A percentile compares a stretch with the other conserved stretches of the same genome.
phyloP scores from a whole-genome alignment of 2,888 invertebrate genomes.

The Rutpela maculata region DNA sequence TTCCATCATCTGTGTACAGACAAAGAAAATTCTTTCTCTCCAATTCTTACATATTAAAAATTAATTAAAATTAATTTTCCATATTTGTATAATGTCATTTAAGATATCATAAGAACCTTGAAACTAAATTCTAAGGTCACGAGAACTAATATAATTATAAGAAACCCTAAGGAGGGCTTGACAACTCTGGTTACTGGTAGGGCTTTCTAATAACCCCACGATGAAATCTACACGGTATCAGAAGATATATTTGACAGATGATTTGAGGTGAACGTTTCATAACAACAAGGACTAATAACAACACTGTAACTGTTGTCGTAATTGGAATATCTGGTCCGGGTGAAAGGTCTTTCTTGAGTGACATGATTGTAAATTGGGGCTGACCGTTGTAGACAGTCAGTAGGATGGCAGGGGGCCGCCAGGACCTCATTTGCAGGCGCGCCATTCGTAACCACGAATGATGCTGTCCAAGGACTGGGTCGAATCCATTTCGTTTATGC shows the following conservation, averaged over 20 bases:
- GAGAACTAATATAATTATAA: neutral
- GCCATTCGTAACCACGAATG: slow-evolving; percentile 34
- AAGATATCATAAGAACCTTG: neutral
- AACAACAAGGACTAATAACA: slow-evolving; percentile 14
- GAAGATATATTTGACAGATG: slow-evolving; percentile 18
- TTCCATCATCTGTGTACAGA: no score
- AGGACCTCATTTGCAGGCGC: slow-evolving; percentile 44
- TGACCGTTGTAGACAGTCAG: slow-evolving; percentile 38
- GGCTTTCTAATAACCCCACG: neutral
- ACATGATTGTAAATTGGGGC: slow-evolving; percentile 52
- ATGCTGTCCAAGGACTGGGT: slow-evolving; percentile 11
- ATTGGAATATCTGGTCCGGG: slow-evolving; percentile 50
- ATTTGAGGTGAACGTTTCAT: slow-evolving; percentile 13
- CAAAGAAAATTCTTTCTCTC: no score
- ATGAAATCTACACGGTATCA: slow-evolving; percentile 7
- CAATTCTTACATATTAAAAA: no score
- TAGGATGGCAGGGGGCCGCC: slow-evolving; percentile 27
- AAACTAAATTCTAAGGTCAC: neutral
- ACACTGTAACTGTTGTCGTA: slow-evolving; percentile 26
- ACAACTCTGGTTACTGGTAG: neutral
- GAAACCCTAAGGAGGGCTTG: neutral
- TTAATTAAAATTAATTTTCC: no score
- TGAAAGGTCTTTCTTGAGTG: slow-evolving; percentile 50
- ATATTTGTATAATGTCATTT: neutral
- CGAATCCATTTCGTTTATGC: slow-evolving; percentile 32